phyloP scores from a whole-genome alignment of 37 sponge, comb jelly and placozoan species.

The Petrosia ficiformis region DNA sequence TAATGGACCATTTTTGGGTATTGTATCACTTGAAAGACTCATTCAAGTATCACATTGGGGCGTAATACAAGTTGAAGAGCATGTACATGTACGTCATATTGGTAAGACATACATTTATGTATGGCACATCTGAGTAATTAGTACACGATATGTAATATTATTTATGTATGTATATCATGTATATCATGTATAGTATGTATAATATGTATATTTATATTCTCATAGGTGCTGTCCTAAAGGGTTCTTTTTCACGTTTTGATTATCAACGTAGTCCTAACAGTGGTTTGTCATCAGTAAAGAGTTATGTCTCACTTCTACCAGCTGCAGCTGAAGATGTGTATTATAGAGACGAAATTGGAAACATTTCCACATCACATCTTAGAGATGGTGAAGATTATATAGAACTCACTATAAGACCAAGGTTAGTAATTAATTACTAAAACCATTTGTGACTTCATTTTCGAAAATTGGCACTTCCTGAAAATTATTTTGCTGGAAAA shows the following conservation, averaged over 20 bases:
- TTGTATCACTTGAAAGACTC: conserved; percentile 55
- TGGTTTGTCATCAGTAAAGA: conserved; percentile 70
- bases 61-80: conserved; percentile 94
- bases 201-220: not conserved
- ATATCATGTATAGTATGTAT: not conserved
- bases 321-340: conserved; percentile 90
- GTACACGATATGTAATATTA: not conserved
- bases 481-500: too few species aligned
- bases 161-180: not conserved
- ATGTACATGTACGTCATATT: conserved; percentile 68
- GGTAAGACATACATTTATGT: conserved; percentile 24
- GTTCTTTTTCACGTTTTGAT: conserved; percentile 84
- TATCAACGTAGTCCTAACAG: conserved; percentile 88
- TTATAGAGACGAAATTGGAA: conserved; percentile 97
- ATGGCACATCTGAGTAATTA: not conserved
- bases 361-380: conserved; percentile 92
- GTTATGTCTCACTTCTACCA: conserved; percentile 87
- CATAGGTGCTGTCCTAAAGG: conserved; percentile 62
- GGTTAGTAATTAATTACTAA: conserved; percentile 19
- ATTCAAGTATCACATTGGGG: conserved; percentile 99
- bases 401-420: conserved; percentile 80
- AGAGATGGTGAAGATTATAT: conserved; percentile 80
- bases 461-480: too few species aligned
- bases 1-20: conserved; percentile 82
- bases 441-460: too few species aligned